phyloP scores from a whole-genome alignment of 2,888 invertebrate species.

The Chironomus riparius region DNA sequence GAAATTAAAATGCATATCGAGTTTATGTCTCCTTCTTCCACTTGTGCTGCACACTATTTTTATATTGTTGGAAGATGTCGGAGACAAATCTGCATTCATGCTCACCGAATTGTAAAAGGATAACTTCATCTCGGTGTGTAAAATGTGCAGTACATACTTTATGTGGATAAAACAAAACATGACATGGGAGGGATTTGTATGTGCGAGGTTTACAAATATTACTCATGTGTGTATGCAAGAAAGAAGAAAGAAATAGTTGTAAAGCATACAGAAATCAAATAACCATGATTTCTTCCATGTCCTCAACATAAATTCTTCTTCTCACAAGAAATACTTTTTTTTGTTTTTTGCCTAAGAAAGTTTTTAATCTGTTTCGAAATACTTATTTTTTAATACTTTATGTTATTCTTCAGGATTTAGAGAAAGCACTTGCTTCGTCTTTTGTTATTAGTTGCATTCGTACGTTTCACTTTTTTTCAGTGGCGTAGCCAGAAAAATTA shows the following conservation, averaged over 20 bases:
- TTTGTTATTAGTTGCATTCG: neutral
- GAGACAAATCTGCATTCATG: slow-evolving; percentile 24
- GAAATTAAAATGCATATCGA: slow-evolving; percentile 25
- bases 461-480: too few species aligned
- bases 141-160: neutral
- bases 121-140: neutral
- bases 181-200: too few species aligned
- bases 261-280: slow-evolving; percentile 4
- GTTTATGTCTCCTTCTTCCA: neutral
- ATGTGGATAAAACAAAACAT: too few species aligned
- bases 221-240: too few species aligned
- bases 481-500: too few species aligned
- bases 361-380: slow-evolving; percentile 17
- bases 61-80: neutral
- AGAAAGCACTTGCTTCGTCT: neutral
- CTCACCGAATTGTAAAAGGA: slow-evolving; percentile 10
- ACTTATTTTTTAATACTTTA: neutral
- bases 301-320: slow-evolving; percentile 13
- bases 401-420: neutral
- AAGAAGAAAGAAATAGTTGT: neutral
- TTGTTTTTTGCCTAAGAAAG: slow-evolving; percentile 5
- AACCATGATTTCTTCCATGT: slow-evolving; percentile 15
- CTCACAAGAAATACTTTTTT: neutral
- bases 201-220: too few species aligned
- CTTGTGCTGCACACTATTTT: neutral